Percentiles rank a stretch among this genome's conserved stretches.
Evolutionary conservation across 2,888 invertebrate genomes (phyloP).

Genomic region (Noctua pronuba): DNA sequence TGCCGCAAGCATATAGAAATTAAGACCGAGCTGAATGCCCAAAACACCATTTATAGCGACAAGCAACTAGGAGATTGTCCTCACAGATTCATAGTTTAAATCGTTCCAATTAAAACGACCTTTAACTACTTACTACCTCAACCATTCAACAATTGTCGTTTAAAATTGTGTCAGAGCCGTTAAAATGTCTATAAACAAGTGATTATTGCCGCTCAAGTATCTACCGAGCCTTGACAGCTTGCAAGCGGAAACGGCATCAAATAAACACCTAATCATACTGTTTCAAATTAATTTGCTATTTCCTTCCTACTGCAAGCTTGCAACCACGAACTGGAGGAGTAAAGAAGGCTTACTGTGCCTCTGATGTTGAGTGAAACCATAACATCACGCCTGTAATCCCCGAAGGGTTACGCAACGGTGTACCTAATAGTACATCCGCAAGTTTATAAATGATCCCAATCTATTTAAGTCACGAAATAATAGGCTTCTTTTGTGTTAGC

Average conservation of each 20-base stretch:
- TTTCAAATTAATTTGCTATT: slow-evolving; percentile 47
- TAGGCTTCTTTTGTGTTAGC: no score
- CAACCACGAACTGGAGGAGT: background rate
- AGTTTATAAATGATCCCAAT: no score
- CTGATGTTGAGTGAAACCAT: background rate
- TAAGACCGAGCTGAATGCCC: background rate
- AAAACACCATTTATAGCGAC: background rate
- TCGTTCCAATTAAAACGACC: slow-evolving; percentile 15
- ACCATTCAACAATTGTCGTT: slow-evolving; percentile 15
- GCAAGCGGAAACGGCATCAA: slow-evolving; percentile 45
- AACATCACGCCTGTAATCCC: background rate
- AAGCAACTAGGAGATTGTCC: background rate
- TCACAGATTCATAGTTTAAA: background rate
- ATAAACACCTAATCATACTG: slow-evolving; percentile 42
- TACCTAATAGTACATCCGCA: background rate
- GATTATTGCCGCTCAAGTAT: slow-evolving; percentile 39
- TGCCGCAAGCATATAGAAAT: background rate
- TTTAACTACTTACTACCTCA: slow-evolving; percentile 18
- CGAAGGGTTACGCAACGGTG: background rate
- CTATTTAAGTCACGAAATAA: no score
- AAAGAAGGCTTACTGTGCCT: background rate
- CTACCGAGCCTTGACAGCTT: slow-evolving; percentile 41
- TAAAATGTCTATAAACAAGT: slow-evolving; percentile 39
- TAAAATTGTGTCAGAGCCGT: slow-evolving; percentile 44
- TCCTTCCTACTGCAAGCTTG: slow-evolving; percentile 43